phyloP scores from a whole-genome alignment of 37 sponge, comb jelly and placozoan species.

The Oscarella lobularis region DNA sequence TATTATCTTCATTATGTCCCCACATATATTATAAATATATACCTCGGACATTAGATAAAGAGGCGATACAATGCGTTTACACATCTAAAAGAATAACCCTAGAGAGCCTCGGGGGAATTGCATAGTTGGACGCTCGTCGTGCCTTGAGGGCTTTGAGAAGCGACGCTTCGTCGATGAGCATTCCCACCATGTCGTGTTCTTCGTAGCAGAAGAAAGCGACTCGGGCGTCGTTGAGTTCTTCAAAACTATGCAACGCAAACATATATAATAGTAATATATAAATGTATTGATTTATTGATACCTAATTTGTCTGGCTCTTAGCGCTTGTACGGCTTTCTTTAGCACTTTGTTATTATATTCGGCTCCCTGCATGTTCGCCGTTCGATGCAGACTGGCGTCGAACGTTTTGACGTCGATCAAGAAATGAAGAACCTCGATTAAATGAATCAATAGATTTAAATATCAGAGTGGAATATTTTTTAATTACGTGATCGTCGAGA shows the following conservation, averaged over 20 bases:
- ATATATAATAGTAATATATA: not conserved
- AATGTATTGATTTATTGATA: not conserved
- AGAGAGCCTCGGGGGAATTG: not conserved
- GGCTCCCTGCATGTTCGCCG: not conserved
- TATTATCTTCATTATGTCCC: not conserved
- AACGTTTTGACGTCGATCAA: not conserved
- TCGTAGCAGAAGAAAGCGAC: not conserved
- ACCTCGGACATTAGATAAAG: not conserved
- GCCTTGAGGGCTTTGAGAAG: not conserved
- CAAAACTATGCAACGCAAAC: not conserved
- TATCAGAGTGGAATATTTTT: not conserved
- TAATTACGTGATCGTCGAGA: not conserved
- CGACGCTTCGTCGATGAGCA: not conserved
- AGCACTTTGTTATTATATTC: not conserved
- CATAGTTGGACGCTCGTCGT: not conserved
- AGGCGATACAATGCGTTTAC: not conserved
- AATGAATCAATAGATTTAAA: not conserved
- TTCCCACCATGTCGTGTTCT: not conserved
- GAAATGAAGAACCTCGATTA: not conserved
- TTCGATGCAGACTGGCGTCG: not conserved
- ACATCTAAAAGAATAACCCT: not conserved
- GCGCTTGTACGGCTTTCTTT: not conserved
- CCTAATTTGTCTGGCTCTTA: not conserved
- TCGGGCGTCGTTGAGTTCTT: not conserved
- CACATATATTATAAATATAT: no score